Evolutionary conservation across 2,113 vertebrate genomes (phyloP), one percentile per base, ranked within the genome.

Genomic region (Baryphthengus martii): DNA sequence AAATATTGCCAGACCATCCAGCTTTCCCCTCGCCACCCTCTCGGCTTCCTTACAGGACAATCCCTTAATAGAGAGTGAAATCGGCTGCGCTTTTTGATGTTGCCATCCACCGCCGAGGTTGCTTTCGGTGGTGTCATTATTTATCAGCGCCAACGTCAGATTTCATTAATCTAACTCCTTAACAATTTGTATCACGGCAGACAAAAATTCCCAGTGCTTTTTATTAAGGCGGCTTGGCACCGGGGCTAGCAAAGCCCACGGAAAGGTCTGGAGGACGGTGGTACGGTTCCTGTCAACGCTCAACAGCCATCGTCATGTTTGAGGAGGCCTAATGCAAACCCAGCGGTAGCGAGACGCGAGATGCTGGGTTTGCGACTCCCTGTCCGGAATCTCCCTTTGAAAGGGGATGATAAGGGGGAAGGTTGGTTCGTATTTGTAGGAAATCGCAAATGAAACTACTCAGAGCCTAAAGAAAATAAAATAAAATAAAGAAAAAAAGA

Each of bases 161-260:
- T 92, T 78, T 47, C 86, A 94, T 98, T 97, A 97, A 97, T 63
- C 94, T 81, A 80, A 92, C 92, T 93, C 94, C 71, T 87, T 76
- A 47, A 75, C 65, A 18, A 18, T 85, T 47, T 6, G 28, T 8
- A 73, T 35, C 47, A 35, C 23, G n/a, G 93, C 49, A 5, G 86
- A 75, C 28, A 49, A 95, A 97, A 94, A 93, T 84, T 95, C 92
- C 88, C 55, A 23, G 40, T 2, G 94, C 13, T 71, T 91, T 78
- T 24, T 74, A 92, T 76, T 39, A 65, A 80, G 85, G 52, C 3
- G 14, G 14, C 40, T 78, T 79, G 90, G 88, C 89, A 92, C 79
- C 4, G 0, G 76, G 17, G 9, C 58, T 9, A 13, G 79, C 49
- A 77, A 67, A 55, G 10, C 85, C 39, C 6, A 4, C 0, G 11